Evolutionary conservation across 2,797 vertebrate genomes (phyloP).

Genomic region (Hypotaenidia okinawae): DNA sequence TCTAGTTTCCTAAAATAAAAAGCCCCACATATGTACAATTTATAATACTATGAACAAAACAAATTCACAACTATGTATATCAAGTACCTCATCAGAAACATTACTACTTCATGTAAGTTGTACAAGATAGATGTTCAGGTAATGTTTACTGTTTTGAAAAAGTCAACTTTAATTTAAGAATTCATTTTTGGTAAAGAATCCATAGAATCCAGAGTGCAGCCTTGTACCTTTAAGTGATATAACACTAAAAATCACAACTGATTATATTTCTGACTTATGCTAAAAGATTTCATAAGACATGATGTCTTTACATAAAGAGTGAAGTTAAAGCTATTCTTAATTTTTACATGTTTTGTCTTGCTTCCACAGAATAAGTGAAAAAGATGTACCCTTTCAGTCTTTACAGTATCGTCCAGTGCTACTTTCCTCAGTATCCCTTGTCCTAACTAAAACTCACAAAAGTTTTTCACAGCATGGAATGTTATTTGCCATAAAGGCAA

Average conservation of each 20-base stretch:
- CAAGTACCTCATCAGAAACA: neutral
- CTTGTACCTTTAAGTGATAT: neutral
- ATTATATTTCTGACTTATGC: neutral
- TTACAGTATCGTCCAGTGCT: neutral
- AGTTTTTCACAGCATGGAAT: neutral
- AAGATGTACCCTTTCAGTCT: neutral
- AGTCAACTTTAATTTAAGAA: neutral
- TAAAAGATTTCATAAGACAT: neutral
- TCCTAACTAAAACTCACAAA: neutral
- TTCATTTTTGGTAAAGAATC: neutral
- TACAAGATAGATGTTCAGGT: neutral
- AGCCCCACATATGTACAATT: neutral
- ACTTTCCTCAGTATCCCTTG: neutral
- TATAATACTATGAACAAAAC: neutral
- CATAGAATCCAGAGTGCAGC: neutral
- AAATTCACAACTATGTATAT: neutral
- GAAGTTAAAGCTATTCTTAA: neutral
- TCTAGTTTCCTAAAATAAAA: neutral
- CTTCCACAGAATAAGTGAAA: neutral
- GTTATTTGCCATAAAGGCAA: neutral
- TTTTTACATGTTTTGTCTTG: neutral
- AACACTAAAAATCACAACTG: neutral
- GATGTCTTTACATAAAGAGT: neutral
- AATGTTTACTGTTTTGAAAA: neutral
- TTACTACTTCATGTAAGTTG: neutral